Evolutionary conservation across 2,888 invertebrate species (phyloP).

Genomic region (Toxonevra muliebris): DNA sequence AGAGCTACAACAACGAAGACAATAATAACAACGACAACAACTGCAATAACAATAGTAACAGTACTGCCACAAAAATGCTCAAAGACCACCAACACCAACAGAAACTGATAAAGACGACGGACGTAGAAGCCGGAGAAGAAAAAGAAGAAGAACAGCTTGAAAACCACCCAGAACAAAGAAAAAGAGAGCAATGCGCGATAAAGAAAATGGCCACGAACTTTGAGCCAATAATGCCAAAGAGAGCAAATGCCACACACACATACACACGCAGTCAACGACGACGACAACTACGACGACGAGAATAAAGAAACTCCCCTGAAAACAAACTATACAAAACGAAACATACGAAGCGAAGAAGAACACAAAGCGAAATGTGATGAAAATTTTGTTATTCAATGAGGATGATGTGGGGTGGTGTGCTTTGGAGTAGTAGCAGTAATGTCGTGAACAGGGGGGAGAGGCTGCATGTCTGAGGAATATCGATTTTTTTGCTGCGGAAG

Average conservation of each 20-base stretch:
- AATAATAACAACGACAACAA: constrained; percentile 4
- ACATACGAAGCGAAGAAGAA: not conserved
- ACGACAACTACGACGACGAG: constrained; percentile 23
- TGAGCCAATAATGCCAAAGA: constrained; percentile 11
- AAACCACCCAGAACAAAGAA: constrained; percentile 1
- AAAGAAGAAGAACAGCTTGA: not conserved
- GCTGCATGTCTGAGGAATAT: constrained; percentile 54
- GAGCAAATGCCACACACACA: constrained; percentile 18
- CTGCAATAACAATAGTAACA: constrained; percentile 6
- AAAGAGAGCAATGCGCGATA: not conserved
- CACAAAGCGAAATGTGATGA: constrained; percentile 39
- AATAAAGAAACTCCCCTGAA: constrained; percentile 23
- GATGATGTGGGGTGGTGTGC: too few relatives aligned
- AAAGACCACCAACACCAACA: not conserved
- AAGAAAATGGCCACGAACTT: not conserved
- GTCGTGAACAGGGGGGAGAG: constrained; percentile 16
- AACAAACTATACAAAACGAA: constrained; percentile 11
- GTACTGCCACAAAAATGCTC: constrained; percentile 8
- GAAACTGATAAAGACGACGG: not conserved
- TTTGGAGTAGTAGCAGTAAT: too few relatives aligned
- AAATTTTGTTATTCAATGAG: constrained; percentile 21
- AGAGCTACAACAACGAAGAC: not conserved
- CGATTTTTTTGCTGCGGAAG: constrained; percentile 46
- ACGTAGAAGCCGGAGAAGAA: not conserved
- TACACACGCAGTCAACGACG: not conserved